phyloP scores from a whole-genome alignment of 1,140 invertebrate genomes.

The Streblospio benedicti region DNA sequence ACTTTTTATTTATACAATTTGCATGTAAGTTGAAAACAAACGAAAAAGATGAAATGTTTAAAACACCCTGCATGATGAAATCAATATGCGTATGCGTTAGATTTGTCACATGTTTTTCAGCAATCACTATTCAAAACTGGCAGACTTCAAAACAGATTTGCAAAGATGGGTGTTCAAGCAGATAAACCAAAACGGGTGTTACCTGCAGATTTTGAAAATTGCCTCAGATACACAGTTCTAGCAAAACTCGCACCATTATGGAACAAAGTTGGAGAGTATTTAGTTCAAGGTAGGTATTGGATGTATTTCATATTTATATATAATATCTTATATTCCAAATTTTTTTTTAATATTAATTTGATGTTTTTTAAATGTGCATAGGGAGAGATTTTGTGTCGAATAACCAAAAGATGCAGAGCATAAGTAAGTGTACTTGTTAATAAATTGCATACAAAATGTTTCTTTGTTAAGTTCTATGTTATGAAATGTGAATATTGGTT shows the following conservation, averaged over 20 bases:
- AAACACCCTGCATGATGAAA: no score
- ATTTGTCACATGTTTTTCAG: slow-evolving; percentile 15
- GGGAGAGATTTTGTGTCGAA: slow-evolving; percentile 28
- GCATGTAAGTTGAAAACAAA: background rate
- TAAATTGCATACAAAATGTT: background rate
- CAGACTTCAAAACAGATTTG: slow-evolving; percentile 29
- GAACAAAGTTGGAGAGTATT: slow-evolving; percentile 34
- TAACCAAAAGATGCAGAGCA: slow-evolving; percentile 23
- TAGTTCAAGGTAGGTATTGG: slow-evolving; percentile 27
- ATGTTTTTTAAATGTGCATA: slow-evolving; percentile 7
- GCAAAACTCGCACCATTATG: slow-evolving; percentile 33
- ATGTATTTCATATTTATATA: background rate
- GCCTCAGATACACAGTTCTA: slow-evolving; percentile 28
- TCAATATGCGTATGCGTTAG: no score
- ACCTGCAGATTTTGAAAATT: slow-evolving; percentile 25
- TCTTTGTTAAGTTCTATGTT: background rate
- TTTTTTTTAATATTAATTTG: background rate
- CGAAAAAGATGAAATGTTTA: background rate
- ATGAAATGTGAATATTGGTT: no score
- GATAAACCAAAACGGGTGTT: slow-evolving; percentile 22
- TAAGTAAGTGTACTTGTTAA: slow-evolving; percentile 25
- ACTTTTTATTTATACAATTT: background rate
- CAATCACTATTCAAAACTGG: slow-evolving; percentile 27
- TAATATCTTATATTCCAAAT: background rate
- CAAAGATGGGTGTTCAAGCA: slow-evolving; percentile 27